Evolutionary conservation across 2,113 vertebrate genomes (phyloP).

Genomic region (Anhinga rufa): DNA sequence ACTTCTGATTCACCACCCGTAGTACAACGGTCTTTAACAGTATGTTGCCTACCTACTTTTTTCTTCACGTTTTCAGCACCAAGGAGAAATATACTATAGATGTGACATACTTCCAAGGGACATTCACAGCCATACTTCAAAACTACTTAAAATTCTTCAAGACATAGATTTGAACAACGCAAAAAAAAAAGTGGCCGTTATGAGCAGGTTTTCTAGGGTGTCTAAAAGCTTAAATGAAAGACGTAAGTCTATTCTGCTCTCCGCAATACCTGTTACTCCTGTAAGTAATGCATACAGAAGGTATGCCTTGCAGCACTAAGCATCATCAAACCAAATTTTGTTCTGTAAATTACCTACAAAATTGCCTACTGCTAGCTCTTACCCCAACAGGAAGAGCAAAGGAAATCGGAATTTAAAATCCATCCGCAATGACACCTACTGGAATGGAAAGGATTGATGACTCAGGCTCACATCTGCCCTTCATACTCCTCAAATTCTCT

Average conservation of each 20-base stretch:
- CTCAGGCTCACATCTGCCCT: conserved; percentile 43
- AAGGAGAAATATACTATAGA: not conserved
- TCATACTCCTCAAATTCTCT: conserved; percentile 7
- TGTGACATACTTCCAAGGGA: not conserved
- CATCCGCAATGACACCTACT: conserved; percentile 55
- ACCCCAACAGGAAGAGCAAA: not conserved
- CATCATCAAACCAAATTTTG: not conserved
- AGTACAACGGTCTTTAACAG: fast-evolving
- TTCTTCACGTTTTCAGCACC: not conserved
- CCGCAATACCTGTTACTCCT: not conserved
- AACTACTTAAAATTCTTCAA: not conserved
- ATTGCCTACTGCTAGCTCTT: not conserved
- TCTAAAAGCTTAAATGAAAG: not conserved
- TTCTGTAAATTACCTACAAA: not conserved
- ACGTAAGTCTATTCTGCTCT: not conserved
- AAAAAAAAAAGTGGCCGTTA: not conserved
- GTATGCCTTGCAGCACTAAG: not conserved
- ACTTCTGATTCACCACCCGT: not conserved
- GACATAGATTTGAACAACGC: not conserved
- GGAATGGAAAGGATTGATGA: conserved; percentile 37
- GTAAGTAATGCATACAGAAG: not conserved
- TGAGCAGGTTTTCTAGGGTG: not conserved
- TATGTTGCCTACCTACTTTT: not conserved
- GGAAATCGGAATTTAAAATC: not conserved
- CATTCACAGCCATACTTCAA: not conserved